A percentile compares a stretch with the other conserved stretches of the same genome.
Conservation (phyloP, 2,888 invertebrate genomes). For the Drosophila paranaensis region DNA sequence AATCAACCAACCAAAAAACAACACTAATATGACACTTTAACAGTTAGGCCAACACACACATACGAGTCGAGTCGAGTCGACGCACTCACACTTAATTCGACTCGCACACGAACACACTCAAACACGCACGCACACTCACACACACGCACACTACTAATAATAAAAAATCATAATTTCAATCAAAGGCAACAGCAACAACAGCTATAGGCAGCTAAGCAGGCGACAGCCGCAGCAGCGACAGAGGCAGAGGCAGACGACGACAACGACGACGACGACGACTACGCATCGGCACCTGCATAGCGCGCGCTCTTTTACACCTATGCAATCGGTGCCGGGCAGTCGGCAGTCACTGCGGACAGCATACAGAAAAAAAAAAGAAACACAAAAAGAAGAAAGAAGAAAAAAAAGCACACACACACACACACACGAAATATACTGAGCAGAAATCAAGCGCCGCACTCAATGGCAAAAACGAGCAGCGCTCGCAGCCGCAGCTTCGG, state of each 20-base stretch:
- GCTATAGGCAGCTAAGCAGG: conserved; percentile 44
- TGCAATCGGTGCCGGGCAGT: conserved; percentile 60
- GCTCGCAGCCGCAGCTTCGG: conserved; percentile 36
- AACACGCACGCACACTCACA: conserved; percentile 15
- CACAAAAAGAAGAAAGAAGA: not conserved
- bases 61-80: conserved; percentile 35
- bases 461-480: conserved; percentile 53
- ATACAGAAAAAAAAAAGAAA: conserved; percentile 14
- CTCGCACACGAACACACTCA: conserved; percentile 35
- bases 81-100: conserved; percentile 53
- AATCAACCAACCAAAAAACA: conserved; percentile 77
- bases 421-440: conserved; percentile 33
- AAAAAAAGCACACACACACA: not conserved
- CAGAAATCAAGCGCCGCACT: conserved; percentile 66
- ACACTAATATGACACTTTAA: conserved; percentile 80
- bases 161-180: conserved; percentile 77
- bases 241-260: conserved; percentile 19
- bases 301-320: conserved; percentile 75
- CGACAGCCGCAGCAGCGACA: conserved; percentile 47
- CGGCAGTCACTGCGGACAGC: conserved; percentile 45
- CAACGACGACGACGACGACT: conserved; percentile 50
- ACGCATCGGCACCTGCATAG: conserved; percentile 77
- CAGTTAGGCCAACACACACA: conserved; percentile 70
- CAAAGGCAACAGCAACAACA: conserved; percentile 65
- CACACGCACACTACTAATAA: conserved; percentile 55